Base-by-base conservation (phyloP, 1,140 invertebrate genomes). In the Aleiodes sp. region DNA sequence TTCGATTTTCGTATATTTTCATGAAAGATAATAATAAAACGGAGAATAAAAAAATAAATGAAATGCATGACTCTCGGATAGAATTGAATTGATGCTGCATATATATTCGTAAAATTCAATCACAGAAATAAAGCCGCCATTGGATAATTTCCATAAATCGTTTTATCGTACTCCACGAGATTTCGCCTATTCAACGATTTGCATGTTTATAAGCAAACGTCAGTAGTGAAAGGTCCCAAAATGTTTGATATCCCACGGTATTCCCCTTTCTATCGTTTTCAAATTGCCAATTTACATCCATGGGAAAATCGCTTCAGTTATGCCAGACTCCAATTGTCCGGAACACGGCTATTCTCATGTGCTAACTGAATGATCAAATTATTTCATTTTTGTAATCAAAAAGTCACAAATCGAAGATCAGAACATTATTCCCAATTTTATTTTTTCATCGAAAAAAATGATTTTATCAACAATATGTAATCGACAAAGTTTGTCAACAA, bases 121-220 rank as follows among this genome's bases (percentile, higher is more conserved):
- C 62, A 52, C 21, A 65, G 41, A 59, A 28, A 43, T 29, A 12
- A 65, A 35, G 41, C 24, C n/a, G 16, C 4, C 21, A 59, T n/a
- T 33, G 21, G 19, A 29, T 46, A 35, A 14, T 26, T 12, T 35
- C 46, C 46, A 66, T 66, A 24, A 31, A 66, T 66, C 39, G 12
- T 12, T 24, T 35, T 62, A 62, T 62, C n/a, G n/a, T n/a, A n/a
- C 9, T 31, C n/a, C 60, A 35, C 19, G 19, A 21, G 35, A 63
- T 39, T 24, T 28, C 35, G 35, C n/a, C n/a, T n/a, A n/a, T 62
- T 72, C 71, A 72, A 68, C 74, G 74, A 78, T 78, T 77, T 78
- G 77, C 77, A 78, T 78, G 77, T 78, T 78, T 78, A 78, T 78
- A 77, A 78, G 77, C 74, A 73, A 78, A 75, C 66, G 73, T 64